Evolutionary conservation across 1,140 invertebrate genomes (phyloP), one percentile per base, ranked within the genome.

Genomic region (Lordiphosa clarofinis): DNA sequence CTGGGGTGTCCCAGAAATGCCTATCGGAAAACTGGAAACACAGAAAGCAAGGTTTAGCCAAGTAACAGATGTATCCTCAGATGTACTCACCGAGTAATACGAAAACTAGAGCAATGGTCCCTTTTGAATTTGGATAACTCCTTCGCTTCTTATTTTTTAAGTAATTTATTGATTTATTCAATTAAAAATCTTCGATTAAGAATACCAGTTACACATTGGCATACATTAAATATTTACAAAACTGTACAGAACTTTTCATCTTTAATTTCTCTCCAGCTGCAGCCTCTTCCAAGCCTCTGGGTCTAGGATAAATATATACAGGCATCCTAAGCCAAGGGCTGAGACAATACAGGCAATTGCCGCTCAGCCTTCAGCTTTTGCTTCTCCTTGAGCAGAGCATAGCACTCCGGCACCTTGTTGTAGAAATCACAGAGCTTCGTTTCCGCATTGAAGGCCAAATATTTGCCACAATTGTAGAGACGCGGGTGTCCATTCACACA

Each of bases 401-500:
- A 87, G 44, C 87, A 88, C 47, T 88, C 87, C 5, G 87, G 87
- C 6, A 88, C 84, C 48, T 87, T 81, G 49, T 69, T 87, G 54
- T 88, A 88, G 59, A 88, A 88, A 39, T 88, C 87, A 42, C 87
- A 88, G 4, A 87, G 63, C 37, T 88, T 88, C 6, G 79, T 64
- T 57, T 87, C 38, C 6, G 59, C 69, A 56, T 88, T 88, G 58
- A 88, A 88, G 12, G 86, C 87, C 59, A 88, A 55, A 36, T 79
- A 88, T 44, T 86, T 87, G 57, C 84, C 87, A 53, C 87, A 88
- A 61, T 74, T 87, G 52, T 88, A 88, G 7, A 88, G 58, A 11
- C 87, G 79, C 0, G 96, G 95, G 60, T 92, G 92, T 19, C 91
- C 91, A 37, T 95, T 93, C 1, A 96, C 91, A 78, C 96, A 97